Conservation (phyloP, 2,113 vertebrate species). For the Blennius ocellaris region DNA sequence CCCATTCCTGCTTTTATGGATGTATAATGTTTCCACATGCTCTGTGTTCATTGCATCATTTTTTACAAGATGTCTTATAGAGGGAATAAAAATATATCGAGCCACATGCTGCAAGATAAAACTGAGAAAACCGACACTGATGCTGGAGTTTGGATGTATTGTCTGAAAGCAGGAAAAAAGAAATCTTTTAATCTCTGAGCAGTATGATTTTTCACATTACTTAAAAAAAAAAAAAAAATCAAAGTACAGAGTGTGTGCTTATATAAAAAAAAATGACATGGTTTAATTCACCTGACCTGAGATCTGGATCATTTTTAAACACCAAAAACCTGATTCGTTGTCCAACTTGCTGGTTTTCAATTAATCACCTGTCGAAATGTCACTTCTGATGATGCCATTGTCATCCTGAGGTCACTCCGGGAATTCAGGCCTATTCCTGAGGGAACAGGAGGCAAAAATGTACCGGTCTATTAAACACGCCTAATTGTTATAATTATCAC, state of each 20-base stretch:
- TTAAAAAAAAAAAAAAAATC: too few species aligned
- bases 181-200: too few species aligned
- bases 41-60: conserved; percentile 57
- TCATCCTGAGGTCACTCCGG: conserved; percentile 39
- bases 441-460: conserved; percentile 14
- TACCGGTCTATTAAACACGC: conserved; percentile 70
- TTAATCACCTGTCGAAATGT: background rate
- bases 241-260: too few species aligned
- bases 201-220: too few species aligned
- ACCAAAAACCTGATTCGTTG: background rate
- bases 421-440: conserved; percentile 27
- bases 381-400: conserved; percentile 24
- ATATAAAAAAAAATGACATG: background rate
- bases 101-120: conserved; percentile 25
- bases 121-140: background rate
- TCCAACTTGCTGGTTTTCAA: conserved; percentile 8
- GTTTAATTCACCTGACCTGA: too few species aligned
- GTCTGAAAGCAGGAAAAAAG: too few species aligned
- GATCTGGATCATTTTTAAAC: background rate
- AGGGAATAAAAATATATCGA: conserved; percentile 46
- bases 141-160: too few species aligned
- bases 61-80: conserved; percentile 38
- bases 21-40: conserved; percentile 82
- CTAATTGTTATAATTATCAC: conserved; percentile 77
- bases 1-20: conserved; percentile 77